Base-by-base conservation (phyloP, 2,113 vertebrate species). In the Dipodomys merriami region DNA sequence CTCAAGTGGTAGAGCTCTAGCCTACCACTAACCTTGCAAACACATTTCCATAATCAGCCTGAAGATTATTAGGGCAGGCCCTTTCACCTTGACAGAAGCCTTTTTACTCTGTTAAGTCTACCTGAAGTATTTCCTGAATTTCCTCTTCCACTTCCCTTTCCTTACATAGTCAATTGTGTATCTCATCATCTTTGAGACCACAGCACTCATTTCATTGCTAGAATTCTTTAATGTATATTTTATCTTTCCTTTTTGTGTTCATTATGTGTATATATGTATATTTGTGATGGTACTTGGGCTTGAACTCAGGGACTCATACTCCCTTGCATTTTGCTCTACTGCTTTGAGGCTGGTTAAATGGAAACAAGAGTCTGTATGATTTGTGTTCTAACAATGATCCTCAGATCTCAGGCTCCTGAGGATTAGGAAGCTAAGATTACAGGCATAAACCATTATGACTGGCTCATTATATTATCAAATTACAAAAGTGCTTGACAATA, bases 161-260 rank as follows among this genome's bases (percentile, higher is more conserved):
- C 79, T 35, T 30, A 46, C 16, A 35, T n/a, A 84, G 49, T 84
- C 35, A 72, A 67, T 39, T 74, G n/a, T 60, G 57, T 74, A 68
- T 82, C 73, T 18, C 11, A 57, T 79, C n/a, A 93, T 60, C 67
- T 67, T 44, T 71, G 72, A 93, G 57, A 13, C 30, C n/a, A 79
- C 2, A 64, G 53, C 30, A 7, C 6, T 12, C 27, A 20, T 88
- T 57, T 57, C 10, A 33, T n/a, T 30, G 23, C 25, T 25, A 10
- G 35, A 80, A 30, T 90, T 94, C 25, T 94, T 71, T 78, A 78
- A 57, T 73, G 53, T 53, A 35, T 78, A 33, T 64, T 49, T 77
- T 77, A 30, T 79, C 64, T 29, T n/a, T 93, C 60, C 20, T 62
- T 62, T 62, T 62, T 62, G 60, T 22, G 49, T 53, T 53, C 49